A percentile compares a stretch with the other conserved stretches of the same genome.
These are phyloP conservation scores for Coturnix japonica DNA, from an alignment of 2,113 vertebrate genomes.

Conservation along the genomic window DNA sequence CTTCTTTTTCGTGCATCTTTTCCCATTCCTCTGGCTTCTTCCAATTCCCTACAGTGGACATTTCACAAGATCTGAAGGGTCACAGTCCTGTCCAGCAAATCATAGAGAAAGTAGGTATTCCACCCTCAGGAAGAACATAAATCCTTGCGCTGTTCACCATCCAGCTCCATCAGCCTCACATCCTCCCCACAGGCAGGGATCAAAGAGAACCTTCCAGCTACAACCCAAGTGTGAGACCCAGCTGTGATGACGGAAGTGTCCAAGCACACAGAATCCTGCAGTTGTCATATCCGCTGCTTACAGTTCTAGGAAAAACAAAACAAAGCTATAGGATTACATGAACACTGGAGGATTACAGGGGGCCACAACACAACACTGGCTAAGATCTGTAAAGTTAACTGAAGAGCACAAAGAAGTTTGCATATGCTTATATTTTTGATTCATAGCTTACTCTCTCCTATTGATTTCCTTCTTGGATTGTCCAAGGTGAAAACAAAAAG, in stretches of 20 bases:
- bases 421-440: background rate
- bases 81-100: background rate
- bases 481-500: background rate
- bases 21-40: background rate
- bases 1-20: background rate
- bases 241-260: rapidly evolving
- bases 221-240: rapidly evolving
- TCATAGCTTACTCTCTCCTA: background rate
- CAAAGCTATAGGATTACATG: background rate
- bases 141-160: rapidly evolving
- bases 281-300: background rate
- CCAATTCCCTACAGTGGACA: background rate
- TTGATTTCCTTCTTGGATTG: background rate
- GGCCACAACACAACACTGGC: rapidly evolving
- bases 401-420: background rate
- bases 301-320: background rate
- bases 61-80: background rate
- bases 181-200: rapidly evolving
- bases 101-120: background rate
- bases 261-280: background rate
- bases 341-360: rapidly evolving
- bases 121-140: rapidly evolving
- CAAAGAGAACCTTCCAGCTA: background rate
- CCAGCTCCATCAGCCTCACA: rapidly evolving
- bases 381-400: background rate